phyloP scores from a whole-genome alignment of 92 coral and sea anemone genomes.

The Paramuricea clavata region DNA sequence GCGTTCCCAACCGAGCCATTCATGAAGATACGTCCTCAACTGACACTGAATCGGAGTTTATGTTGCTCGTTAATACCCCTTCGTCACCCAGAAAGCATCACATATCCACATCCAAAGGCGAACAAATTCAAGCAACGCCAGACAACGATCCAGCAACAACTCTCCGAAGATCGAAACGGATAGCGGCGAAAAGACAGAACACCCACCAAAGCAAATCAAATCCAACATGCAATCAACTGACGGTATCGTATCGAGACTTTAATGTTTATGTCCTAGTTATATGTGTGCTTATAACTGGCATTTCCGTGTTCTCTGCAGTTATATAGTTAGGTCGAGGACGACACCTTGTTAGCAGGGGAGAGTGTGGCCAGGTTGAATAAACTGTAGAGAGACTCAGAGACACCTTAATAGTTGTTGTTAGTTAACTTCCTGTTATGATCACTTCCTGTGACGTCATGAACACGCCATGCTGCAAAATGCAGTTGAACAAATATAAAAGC shows the following conservation, averaged over 20 bases:
- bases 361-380: slow-evolving; percentile 42
- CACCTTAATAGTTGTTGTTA: background rate
- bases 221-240: slow-evolving; percentile 32
- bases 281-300: slow-evolving; percentile 35
- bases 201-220: slow-evolving; percentile 1
- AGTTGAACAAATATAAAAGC: background rate
- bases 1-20: slow-evolving; percentile 24
- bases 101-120: background rate
- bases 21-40: slow-evolving; percentile 50
- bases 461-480: background rate
- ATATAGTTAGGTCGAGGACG: slow-evolving; percentile 66
- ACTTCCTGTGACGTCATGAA: too few relatives aligned
- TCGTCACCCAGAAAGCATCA: background rate
- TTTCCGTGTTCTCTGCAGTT: slow-evolving; percentile 12
- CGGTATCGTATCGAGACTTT: slow-evolving; percentile 40
- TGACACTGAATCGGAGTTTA: slow-evolving; percentile 48
- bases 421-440: background rate
- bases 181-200: slow-evolving; percentile 36
- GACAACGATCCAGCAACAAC: background rate
- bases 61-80: slow-evolving; percentile 46
- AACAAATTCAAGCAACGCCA: background rate
- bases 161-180: slow-evolving; percentile 51
- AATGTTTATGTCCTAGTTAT: slow-evolving; percentile 36
- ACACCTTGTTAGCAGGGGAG: slow-evolving; percentile 66
- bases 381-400: too few relatives aligned